phyloP scores from a whole-genome alignment of 1,140 invertebrate species.

The Drosophila lowei region DNA sequence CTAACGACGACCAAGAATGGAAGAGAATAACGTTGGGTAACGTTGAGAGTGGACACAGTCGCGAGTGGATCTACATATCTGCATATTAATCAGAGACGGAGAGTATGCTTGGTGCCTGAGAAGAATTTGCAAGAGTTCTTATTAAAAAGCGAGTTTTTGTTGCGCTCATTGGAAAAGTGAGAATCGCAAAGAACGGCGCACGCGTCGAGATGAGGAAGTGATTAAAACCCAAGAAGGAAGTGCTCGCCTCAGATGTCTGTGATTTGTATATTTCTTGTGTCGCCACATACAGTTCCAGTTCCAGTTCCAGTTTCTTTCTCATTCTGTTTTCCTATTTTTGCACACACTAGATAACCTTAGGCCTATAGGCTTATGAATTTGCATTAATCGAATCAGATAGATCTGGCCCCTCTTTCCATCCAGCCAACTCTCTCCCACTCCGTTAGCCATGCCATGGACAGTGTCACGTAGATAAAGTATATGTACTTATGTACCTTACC shows the following conservation, averaged over 20 bases:
- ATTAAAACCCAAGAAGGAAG: constrained; percentile 55
- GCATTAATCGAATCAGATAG: constrained; percentile 23
- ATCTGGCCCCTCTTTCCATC: constrained; percentile 16
- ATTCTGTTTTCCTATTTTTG: constrained; percentile 30
- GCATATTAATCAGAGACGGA: constrained; percentile 49
- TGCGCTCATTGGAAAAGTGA: constrained; percentile 69
- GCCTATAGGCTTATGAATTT: constrained; percentile 34
- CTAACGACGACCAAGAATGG: constrained; percentile 49
- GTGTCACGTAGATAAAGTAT: constrained; percentile 43
- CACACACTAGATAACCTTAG: constrained; percentile 15
- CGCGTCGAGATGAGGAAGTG: constrained; percentile 60
- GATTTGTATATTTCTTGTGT: constrained; percentile 27
- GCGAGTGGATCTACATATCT: constrained; percentile 40
- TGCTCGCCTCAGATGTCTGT: constrained; percentile 47
- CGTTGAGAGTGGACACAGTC: constrained; percentile 10
- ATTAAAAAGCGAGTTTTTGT: constrained; percentile 75
- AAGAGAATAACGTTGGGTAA: constrained; percentile 39
- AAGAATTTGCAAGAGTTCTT: constrained; percentile 78
- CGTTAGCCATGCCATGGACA: not conserved
- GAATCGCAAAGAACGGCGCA: constrained; percentile 73
- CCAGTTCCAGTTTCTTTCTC: constrained; percentile 44
- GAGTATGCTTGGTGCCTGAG: constrained; percentile 9
- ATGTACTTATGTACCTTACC: constrained; percentile 14
- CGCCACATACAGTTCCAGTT: no score
- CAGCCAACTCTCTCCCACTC: constrained; percentile 13